Evolutionary conservation across 1,140 invertebrate species (phyloP).

Genomic region (Eriocheir sinensis): DNA sequence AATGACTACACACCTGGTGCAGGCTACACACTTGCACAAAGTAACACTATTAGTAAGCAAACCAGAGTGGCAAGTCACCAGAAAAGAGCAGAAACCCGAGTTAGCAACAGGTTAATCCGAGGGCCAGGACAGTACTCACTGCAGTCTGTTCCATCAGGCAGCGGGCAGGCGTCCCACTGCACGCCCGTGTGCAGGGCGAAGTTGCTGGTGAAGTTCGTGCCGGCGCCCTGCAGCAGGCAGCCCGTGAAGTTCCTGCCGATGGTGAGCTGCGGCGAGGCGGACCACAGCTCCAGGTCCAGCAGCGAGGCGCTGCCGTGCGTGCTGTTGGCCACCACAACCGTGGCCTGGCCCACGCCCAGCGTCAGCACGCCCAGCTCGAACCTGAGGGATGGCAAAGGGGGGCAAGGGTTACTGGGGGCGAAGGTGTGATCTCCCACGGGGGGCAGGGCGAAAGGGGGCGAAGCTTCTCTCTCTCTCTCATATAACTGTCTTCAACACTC

Average conservation of each 20-base stretch:
- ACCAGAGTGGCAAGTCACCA: too few relatives aligned
- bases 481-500: too few relatives aligned
- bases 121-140: constrained; percentile 84
- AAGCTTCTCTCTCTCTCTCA: too few relatives aligned
- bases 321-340: constrained; percentile 87
- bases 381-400: too few relatives aligned
- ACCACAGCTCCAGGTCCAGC: constrained; percentile 85
- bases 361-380: constrained; percentile 86
- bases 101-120: constrained; percentile 28
- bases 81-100: constrained; percentile 83
- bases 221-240: constrained; percentile 91
- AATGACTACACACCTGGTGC: too few relatives aligned
- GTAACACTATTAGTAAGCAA: too few relatives aligned
- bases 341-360: constrained; percentile 82
- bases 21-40: too few relatives aligned
- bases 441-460: too few relatives aligned
- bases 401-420: too few relatives aligned
- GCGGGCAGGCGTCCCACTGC: constrained; percentile 88
- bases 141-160: constrained; percentile 83
- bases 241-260: constrained; percentile 90
- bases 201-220: constrained; percentile 88
- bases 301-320: constrained; percentile 84
- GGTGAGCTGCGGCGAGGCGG: constrained; percentile 86
- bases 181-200: constrained; percentile 86
- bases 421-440: too few relatives aligned